Evolutionary conservation across 2,888 invertebrate genomes (phyloP), one percentile per base, ranked within the genome.

Genomic region (Dendrolimus pini): DNA sequence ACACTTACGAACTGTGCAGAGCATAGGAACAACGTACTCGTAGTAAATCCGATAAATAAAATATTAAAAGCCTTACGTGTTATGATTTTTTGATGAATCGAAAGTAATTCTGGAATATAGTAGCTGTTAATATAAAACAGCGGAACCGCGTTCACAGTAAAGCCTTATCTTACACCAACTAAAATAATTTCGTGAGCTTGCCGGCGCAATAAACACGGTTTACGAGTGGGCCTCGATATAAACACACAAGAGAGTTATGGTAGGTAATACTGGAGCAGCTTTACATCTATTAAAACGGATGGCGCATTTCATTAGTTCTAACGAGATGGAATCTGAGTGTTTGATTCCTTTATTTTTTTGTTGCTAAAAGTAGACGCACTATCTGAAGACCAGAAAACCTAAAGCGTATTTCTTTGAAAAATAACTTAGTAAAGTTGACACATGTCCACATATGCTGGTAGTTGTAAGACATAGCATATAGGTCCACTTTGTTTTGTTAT

Each of bases 111-210:
- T 47, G 41, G 56, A 55, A 53, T 55, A 57, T 55, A 60, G 56
- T 42, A 56, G 42, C 58, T 59, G 57, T 59, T 60, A 55, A 60
- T 60, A 58, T 60, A 59, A 58, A 61, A 56, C 52, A 54, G 56
- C 58, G 58, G 60, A 64, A 64, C 62, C 59, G 60, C 60, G 58
- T 59, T 56, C 54, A 58, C 59, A 62, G 65, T 68, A 64, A 60
- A 65, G 54, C 60, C 62, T 63, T 67, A 69, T 66, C 65, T 60
- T 56, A 41, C 54, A 56, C 55, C 68, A 69, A 69, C 65, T 68
- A 66, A 70, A 69, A 72, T 74, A 67, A 74, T 72, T 71, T 67
- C 53, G 62, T 63, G 61, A 60, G 58, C 63, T 67, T 69, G 63
- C 64, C 65, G 63, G 66, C 64, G 60, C 56, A 53, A 65, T 71